phyloP scores from a whole-genome alignment of 2,113 vertebrate species.

The Mobula hypostoma region DNA sequence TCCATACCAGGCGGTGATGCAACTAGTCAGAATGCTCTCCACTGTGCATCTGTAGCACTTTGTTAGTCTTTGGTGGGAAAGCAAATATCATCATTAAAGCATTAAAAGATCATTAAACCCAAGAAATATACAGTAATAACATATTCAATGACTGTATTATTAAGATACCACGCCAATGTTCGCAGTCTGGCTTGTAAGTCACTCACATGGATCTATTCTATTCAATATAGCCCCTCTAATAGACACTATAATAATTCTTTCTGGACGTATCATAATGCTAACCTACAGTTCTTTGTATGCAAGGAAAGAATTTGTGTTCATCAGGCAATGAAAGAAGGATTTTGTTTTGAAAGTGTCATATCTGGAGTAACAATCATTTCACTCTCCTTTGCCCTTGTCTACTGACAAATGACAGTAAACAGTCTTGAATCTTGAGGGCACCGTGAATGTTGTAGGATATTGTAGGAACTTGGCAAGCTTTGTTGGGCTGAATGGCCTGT shows the following conservation, averaged over 20 bases:
- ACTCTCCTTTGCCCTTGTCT: no score
- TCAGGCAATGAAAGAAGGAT: background rate
- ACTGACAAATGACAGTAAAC: no score
- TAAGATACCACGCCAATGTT: no score
- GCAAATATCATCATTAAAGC: no score
- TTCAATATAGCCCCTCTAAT: background rate
- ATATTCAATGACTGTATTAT: background rate
- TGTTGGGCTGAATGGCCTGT: no score
- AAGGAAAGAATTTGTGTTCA: background rate
- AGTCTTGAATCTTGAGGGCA: no score
- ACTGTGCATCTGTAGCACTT: no score
- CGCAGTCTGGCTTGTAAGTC: background rate
- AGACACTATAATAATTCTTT: background rate
- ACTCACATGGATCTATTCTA: background rate
- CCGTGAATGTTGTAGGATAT: background rate
- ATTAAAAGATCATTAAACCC: background rate
- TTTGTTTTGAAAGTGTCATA: background rate
- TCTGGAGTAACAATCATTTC: no score
- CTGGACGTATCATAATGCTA: background rate
- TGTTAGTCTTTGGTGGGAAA: no score
- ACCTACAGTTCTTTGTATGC: background rate
- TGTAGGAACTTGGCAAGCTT: no score
- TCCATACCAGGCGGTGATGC: no score
- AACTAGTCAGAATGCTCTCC: no score
- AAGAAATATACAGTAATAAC: background rate